Percentiles rank a stretch among this genome's conserved stretches.
Conservation (phyloP, 2,797 vertebrate genomes). For the Alosa sapidissima region DNA sequence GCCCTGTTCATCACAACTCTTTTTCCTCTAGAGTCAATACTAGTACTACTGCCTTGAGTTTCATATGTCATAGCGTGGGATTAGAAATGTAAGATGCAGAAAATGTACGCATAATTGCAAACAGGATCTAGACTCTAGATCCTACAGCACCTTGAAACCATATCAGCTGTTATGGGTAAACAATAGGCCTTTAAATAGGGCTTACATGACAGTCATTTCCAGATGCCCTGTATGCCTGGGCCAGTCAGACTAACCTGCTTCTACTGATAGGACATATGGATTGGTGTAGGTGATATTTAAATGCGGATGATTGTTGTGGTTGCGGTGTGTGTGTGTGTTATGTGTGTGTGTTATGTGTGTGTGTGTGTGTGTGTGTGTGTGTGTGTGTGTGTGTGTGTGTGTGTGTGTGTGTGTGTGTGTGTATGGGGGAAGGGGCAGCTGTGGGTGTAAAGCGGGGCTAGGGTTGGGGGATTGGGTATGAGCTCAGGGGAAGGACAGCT, state of each 20-base stretch:
- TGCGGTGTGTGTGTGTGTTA: neutral
- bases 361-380: neutral
- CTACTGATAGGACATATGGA: neutral
- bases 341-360: neutral
- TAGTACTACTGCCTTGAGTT: neutral
- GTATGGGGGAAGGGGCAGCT: neutral
- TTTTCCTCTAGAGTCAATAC: neutral
- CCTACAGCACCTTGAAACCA: too few relatives aligned
- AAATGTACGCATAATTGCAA: too few relatives aligned
- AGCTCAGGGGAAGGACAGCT: conserved; percentile 20
- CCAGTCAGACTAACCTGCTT: too few relatives aligned
- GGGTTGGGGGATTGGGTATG: neutral
- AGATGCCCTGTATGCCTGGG: too few relatives aligned
- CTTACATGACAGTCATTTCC: too few relatives aligned
- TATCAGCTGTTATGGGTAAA: too few relatives aligned
- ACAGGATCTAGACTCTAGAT: too few relatives aligned
- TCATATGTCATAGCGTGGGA: too few relatives aligned
- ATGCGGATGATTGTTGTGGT: too few relatives aligned
- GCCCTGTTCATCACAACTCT: neutral
- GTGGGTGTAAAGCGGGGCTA: neutral
- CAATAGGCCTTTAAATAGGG: too few relatives aligned
- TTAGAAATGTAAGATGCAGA: too few relatives aligned
- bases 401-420: neutral
- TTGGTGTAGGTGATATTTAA: neutral
- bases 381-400: conserved; percentile 10